Conservation (phyloP, 2,888 invertebrate genomes). For the Cosmia pyralina region DNA sequence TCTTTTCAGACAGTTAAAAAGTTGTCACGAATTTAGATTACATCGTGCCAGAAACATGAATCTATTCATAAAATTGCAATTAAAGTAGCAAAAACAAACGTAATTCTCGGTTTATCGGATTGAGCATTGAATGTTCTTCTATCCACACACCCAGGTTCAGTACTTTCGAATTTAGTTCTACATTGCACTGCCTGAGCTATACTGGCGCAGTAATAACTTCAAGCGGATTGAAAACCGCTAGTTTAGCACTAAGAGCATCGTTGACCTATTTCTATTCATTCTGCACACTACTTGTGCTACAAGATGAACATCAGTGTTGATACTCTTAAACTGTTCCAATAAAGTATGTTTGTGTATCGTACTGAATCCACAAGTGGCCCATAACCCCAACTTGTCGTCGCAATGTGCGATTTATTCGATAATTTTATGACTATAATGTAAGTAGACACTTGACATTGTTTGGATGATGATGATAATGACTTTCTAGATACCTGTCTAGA, state of each 20-base stretch:
- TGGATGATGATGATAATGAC: no score
- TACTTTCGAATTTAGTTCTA: neutral
- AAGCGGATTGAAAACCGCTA: conserved; percentile 13
- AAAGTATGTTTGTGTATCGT: conserved; percentile 10
- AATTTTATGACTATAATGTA: conserved; percentile 9
- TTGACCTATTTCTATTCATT: conserved; percentile 52
- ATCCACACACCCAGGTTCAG: neutral
- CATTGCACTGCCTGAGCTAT: neutral
- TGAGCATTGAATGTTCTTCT: neutral
- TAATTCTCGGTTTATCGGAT: neutral
- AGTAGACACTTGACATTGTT: conserved; percentile 18
- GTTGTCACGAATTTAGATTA: neutral
- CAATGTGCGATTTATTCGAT: neutral
- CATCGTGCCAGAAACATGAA: neutral
- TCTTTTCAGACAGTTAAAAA: neutral
- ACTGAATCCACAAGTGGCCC: conserved; percentile 12
- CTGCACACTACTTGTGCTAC: conserved; percentile 36
- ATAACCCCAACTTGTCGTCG: conserved; percentile 20
- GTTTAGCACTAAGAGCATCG: conserved; percentile 15
- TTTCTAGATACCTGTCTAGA: neutral
- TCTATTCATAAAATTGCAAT: neutral
- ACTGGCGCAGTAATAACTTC: neutral
- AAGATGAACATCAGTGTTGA: conserved; percentile 31
- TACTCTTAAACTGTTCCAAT: conserved; percentile 16
- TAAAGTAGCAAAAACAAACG: neutral